phyloP scores from a whole-genome alignment of 2,888 invertebrate species.

The Caenorhabditis virilis region DNA sequence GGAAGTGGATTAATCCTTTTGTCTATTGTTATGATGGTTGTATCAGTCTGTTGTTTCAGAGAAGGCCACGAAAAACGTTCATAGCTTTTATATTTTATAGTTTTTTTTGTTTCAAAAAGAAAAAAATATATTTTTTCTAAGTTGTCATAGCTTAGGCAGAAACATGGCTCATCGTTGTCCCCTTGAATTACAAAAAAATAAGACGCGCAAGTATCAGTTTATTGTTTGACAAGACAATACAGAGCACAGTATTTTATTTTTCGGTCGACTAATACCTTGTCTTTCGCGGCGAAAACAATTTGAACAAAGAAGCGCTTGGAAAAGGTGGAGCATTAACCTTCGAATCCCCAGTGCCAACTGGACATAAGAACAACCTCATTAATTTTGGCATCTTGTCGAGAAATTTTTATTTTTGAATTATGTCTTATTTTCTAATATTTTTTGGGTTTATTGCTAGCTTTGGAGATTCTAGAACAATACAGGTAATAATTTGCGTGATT shows the following conservation, averaged over 20 bases:
- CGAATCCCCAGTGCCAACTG: background rate
- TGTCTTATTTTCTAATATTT: no score
- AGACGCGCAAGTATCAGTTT: conserved; percentile 21
- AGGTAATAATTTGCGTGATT: conserved; percentile 13
- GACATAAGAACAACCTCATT: background rate
- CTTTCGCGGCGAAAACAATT: no score
- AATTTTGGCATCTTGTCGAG: background rate
- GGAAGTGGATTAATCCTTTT: conserved; percentile 39
- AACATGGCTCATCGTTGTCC: no score
- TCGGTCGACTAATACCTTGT: background rate
- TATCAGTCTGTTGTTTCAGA: conserved; percentile 32
- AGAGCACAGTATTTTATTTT: conserved; percentile 13
- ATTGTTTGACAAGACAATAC: conserved; percentile 23
- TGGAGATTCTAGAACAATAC: conserved; percentile 28
- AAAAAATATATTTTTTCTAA: no score
- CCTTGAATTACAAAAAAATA: no score
- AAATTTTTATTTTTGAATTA: no score
- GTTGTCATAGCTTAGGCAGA: no score
- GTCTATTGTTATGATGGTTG: conserved; percentile 25
- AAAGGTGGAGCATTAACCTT: conserved; percentile 19
- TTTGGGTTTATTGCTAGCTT: conserved; percentile 1
- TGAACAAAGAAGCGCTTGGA: conserved; percentile 25
- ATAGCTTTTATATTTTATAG: conserved; percentile 9
- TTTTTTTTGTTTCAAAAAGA: background rate
- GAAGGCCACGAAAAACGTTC: conserved; percentile 34